Conservation (phyloP, 2,113 vertebrate species). For the Platycercus adscitus region DNA sequence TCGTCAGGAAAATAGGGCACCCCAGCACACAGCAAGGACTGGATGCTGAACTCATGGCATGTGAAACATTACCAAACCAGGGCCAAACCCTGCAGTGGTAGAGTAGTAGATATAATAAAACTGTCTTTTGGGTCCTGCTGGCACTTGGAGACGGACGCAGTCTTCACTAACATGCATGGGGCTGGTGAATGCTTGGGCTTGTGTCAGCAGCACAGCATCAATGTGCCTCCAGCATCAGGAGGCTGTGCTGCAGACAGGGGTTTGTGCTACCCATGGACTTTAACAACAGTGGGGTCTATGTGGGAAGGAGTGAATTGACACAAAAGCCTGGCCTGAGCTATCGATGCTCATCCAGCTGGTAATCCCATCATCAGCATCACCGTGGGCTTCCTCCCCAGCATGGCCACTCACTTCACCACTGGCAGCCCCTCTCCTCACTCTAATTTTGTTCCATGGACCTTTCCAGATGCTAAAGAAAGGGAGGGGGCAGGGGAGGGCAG, state of each 20-base stretch:
- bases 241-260: rapidly evolving
- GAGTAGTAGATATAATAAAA: background rate
- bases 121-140: background rate
- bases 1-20: background rate
- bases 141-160: background rate
- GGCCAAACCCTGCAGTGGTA: background rate
- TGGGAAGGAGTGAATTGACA: background rate
- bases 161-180: background rate
- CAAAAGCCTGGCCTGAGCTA: background rate
- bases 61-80: background rate
- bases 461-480: background rate
- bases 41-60: background rate
- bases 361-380: background rate
- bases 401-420: rapidly evolving
- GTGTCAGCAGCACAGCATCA: background rate
- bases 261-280: background rate
- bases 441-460: background rate
- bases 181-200: background rate
- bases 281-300: rapidly evolving
- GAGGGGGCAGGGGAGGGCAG: background rate
- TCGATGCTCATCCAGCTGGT: background rate
- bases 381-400: rapidly evolving
- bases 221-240: rapidly evolving
- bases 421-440: background rate
- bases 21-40: background rate